phyloP scores from a whole-genome alignment of 2,888 invertebrate species.

The Keiferia lycopersicella region DNA sequence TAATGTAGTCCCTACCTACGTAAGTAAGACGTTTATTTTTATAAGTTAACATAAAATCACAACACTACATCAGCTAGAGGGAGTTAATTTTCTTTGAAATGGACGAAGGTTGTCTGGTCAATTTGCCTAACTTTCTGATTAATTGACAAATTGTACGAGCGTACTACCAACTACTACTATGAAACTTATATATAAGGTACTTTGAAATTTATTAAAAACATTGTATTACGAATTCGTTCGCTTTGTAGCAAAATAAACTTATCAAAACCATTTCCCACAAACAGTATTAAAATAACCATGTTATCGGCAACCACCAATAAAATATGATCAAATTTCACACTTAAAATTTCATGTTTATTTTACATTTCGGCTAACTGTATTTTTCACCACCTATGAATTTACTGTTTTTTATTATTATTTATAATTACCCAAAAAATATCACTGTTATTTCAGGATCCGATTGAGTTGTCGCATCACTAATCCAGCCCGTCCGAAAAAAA shows the following conservation, averaged over 20 bases:
- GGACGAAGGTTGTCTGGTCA: too few relatives aligned
- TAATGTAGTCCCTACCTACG: too few relatives aligned
- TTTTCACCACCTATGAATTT: background rate
- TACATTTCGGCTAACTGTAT: background rate
- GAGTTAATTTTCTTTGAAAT: too few relatives aligned
- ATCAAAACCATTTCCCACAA: background rate
- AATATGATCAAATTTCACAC: background rate
- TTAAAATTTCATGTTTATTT: background rate
- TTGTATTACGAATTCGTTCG: too few relatives aligned
- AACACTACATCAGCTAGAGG: too few relatives aligned
- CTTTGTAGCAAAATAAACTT: background rate
- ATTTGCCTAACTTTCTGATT: too few relatives aligned
- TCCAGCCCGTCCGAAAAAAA: background rate
- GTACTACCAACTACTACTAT: too few relatives aligned
- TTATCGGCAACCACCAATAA: conserved; percentile 2
- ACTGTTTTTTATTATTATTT: background rate
- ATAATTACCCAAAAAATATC: background rate
- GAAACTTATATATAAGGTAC: background rate
- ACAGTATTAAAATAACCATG: conserved; percentile 4
- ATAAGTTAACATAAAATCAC: too few relatives aligned
- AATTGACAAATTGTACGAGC: too few relatives aligned
- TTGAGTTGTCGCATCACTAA: background rate
- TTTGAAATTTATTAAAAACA: too few relatives aligned
- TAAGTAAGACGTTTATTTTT: too few relatives aligned
- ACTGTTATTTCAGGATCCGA: background rate